Evolutionary conservation across 1,140 invertebrate species (phyloP).

Genomic region (Proales similis): DNA sequence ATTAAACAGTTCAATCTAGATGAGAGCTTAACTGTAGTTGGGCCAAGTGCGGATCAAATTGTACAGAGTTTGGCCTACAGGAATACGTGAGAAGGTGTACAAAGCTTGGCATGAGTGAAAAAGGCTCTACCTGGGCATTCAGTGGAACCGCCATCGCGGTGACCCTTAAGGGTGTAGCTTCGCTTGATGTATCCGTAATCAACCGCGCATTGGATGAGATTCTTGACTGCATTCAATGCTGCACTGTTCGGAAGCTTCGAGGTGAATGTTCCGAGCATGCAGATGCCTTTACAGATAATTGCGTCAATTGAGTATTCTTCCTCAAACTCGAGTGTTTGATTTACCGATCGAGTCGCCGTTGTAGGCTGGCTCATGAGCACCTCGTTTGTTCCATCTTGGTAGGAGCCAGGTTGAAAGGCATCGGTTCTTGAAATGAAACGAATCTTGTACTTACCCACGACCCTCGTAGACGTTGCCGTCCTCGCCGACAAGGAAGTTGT

Average conservation of each 20-base stretch:
- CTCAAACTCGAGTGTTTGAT: neutral
- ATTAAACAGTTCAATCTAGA: too few species aligned
- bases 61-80: conserved; percentile 50
- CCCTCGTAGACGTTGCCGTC: conserved; percentile 44
- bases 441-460: conserved; percentile 41
- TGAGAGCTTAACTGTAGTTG: too few species aligned
- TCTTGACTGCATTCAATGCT: conserved; percentile 40
- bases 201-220: conserved; percentile 42
- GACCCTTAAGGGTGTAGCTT: conserved; percentile 42
- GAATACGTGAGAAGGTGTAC: too few species aligned
- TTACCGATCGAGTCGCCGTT: conserved; percentile 59
- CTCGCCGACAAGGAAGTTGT: conserved; percentile 43
- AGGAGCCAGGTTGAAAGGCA: too few species aligned
- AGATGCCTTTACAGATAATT: conserved; percentile 47
- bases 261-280: conserved; percentile 60
- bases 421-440: too few species aligned
- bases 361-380: conserved; percentile 61
- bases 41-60: conserved; percentile 56
- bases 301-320: neutral
- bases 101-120: too few species aligned
- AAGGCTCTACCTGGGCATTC: conserved; percentile 44
- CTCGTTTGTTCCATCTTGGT: conserved; percentile 52
- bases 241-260: conserved; percentile 39
- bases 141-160: conserved; percentile 40
- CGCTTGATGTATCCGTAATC: conserved; percentile 38